phyloP scores from a whole-genome alignment of 2,888 invertebrate genomes.

The Mesochorus sp. region DNA sequence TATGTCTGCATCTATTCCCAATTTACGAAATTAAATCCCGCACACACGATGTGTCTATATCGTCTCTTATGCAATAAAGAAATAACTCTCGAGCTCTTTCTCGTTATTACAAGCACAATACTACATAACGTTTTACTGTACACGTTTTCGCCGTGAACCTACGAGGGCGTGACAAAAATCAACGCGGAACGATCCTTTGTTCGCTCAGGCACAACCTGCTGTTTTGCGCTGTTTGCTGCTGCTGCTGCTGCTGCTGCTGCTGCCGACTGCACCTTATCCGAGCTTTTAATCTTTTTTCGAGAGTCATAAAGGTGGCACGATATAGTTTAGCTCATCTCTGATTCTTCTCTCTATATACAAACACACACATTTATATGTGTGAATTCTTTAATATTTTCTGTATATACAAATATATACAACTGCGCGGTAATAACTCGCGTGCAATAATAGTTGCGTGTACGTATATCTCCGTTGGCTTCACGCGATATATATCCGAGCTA shows the following conservation, averaged over 20 bases:
- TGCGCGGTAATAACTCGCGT: too few relatives aligned
- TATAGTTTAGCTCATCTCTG: constrained; percentile 40
- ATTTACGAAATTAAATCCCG: not conserved
- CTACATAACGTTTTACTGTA: constrained; percentile 45
- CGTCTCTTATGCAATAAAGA: constrained; percentile 47
- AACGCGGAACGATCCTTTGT: constrained; percentile 66
- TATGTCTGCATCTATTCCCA: not conserved
- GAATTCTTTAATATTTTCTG: too few relatives aligned
- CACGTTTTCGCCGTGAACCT: constrained; percentile 58
- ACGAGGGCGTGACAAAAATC: constrained; percentile 66
- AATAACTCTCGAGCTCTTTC: constrained; percentile 12
- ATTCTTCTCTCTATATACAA: too few relatives aligned
- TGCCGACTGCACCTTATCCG: constrained; percentile 40
- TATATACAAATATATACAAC: too few relatives aligned
- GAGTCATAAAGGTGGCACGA: constrained; percentile 41
- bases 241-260: constrained; percentile 1
- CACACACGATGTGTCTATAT: too few relatives aligned
- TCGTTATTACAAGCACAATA: constrained; percentile 40
- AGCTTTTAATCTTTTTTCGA: constrained; percentile 47
- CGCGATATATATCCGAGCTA: too few relatives aligned
- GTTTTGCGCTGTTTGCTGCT: constrained; percentile 28
- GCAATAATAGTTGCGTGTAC: too few relatives aligned
- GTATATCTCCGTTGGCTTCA: too few relatives aligned
- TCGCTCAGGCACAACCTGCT: constrained; percentile 63
- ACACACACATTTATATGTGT: too few relatives aligned